phyloP scores from a whole-genome alignment of 1,140 invertebrate genomes.

The Lasaia peninsularis region DNA sequence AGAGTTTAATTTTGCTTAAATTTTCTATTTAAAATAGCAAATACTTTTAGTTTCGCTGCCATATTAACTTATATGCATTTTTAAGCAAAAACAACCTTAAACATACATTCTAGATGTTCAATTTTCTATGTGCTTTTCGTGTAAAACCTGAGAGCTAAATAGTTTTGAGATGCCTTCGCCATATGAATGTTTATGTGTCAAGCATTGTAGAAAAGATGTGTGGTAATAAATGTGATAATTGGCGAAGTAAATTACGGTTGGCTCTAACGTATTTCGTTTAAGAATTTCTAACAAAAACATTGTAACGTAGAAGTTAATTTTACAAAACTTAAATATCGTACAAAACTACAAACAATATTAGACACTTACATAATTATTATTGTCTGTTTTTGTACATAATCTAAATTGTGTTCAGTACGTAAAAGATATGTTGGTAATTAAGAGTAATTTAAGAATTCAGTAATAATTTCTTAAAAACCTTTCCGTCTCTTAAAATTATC shows the following conservation, averaged over 20 bases:
- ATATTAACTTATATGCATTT: neutral
- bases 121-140: neutral
- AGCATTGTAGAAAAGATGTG: slow-evolving; percentile 25
- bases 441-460: too few relatives aligned
- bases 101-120: neutral
- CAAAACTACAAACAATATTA: too few relatives aligned
- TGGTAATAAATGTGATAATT: slow-evolving; percentile 18
- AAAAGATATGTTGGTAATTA: too few relatives aligned
- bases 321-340: too few relatives aligned
- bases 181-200: slow-evolving; percentile 13
- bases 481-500: too few relatives aligned
- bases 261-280: neutral
- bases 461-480: too few relatives aligned
- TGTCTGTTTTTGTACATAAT: too few relatives aligned
- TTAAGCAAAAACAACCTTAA: neutral
- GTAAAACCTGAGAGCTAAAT: slow-evolving; percentile 9
- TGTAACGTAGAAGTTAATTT: neutral
- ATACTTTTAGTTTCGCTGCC: slow-evolving; percentile 4
- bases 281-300: slow-evolving; percentile 5
- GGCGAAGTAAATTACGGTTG: slow-evolving; percentile 1
- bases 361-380: too few relatives aligned
- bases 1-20: slow-evolving; percentile 22
- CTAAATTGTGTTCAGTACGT: too few relatives aligned
- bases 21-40: slow-evolving; percentile 22
- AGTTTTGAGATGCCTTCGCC: slow-evolving; percentile 9